These are phyloP conservation scores for Papilio gigon DNA, from an alignment of 2,888 invertebrate genomes.

Conservation along the genomic window DNA sequence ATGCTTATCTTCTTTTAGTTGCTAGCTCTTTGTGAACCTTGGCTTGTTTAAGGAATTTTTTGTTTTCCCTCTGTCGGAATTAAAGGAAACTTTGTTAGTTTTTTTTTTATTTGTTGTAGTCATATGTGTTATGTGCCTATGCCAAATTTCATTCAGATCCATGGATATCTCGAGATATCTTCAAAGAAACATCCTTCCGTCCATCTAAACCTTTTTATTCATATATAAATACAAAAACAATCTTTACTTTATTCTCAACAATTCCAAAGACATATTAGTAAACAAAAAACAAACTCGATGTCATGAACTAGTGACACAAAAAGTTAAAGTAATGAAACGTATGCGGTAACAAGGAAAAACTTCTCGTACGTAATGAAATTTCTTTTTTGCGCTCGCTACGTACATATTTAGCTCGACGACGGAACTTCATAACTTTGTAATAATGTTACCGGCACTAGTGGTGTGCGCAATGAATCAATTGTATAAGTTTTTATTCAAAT, in stretches of 20 bases:
- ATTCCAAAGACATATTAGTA: conserved; percentile 4
- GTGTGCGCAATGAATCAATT: not conserved
- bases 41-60: too few relatives aligned
- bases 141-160: too few relatives aligned
- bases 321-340: conserved; percentile 35
- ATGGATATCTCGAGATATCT: too few relatives aligned
- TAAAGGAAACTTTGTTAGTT: too few relatives aligned
- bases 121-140: too few relatives aligned
- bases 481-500: not conserved
- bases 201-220: too few relatives aligned
- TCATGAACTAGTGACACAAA: conserved; percentile 34
- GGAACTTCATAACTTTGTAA: conserved; percentile 15
- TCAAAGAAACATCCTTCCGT: too few relatives aligned
- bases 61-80: too few relatives aligned
- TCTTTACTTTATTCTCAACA: not conserved
- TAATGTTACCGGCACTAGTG: not conserved
- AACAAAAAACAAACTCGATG: not conserved
- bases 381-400: conserved; percentile 10
- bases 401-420: conserved; percentile 19
- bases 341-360: conserved; percentile 20
- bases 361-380: conserved; percentile 19
- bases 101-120: too few relatives aligned
- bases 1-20: too few relatives aligned
- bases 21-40: too few relatives aligned
- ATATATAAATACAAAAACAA: not conserved